These are phyloP conservation scores for Hydractinia symbiolongicarpus DNA, from an alignment of 30 jellyfish, hydroid and myxozoan genomes.

Conservation along the genomic window DNA sequence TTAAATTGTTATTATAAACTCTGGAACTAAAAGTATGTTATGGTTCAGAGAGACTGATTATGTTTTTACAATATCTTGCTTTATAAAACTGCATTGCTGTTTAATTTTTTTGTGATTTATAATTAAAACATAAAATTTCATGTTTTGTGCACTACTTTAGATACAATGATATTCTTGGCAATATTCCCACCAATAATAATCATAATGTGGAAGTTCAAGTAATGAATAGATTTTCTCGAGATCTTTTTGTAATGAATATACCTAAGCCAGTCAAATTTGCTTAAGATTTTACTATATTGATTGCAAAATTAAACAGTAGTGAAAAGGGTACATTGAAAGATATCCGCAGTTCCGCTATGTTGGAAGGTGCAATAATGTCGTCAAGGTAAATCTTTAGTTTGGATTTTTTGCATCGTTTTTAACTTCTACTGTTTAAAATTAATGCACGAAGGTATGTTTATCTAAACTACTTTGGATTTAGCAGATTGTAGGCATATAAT, in stretches of 20 bases:
- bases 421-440: no score
- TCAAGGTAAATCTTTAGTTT: not conserved
- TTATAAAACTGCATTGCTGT: not conserved
- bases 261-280: not conserved
- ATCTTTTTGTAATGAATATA: not conserved
- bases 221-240: slow-evolving; percentile 2
- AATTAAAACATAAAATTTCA: not conserved
- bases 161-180: slow-evolving; percentile 3
- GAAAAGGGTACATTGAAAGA: slow-evolving; percentile 3
- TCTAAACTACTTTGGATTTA: no score
- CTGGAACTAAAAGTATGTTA: no score
- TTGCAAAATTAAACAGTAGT: not conserved
- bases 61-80: no score
- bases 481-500: not conserved
- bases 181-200: slow-evolving; percentile 4
- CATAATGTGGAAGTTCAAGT: not conserved
- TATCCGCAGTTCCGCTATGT: not conserved
- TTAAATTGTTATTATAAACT: not conserved
- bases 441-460: no score
- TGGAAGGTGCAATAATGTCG: not conserved
- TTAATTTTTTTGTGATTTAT: not conserved
- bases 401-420: not conserved
- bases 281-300: not conserved
- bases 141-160: not conserved
- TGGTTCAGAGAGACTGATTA: no score